Percentiles rank a stretch among this genome's conserved stretches.
phyloP scores from a whole-genome alignment of 2,888 invertebrate species.

The Acrobasis consociella region DNA sequence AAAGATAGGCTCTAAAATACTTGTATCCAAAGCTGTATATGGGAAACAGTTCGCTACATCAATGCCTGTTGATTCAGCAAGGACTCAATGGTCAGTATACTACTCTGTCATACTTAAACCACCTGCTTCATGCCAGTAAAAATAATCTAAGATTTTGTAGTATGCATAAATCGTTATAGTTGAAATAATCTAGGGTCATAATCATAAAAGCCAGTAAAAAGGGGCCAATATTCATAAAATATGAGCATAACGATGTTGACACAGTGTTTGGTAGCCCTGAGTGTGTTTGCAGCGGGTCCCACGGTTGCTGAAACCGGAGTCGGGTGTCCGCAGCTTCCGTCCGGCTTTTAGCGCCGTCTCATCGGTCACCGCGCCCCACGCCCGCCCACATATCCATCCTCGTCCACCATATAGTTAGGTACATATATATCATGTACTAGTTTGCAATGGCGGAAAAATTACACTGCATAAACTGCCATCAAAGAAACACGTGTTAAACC shows the following conservation, averaged over 20 bases:
- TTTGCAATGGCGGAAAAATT: neutral
- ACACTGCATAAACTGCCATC: slow-evolving; percentile 3
- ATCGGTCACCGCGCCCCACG: slow-evolving; percentile 61
- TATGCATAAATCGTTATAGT: neutral
- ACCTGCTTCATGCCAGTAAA: too few species aligned
- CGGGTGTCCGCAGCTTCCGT: slow-evolving; percentile 78
- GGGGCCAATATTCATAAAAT: neutral
- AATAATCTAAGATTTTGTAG: too few species aligned
- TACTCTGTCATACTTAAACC: too few species aligned
- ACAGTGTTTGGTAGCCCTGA: slow-evolving; percentile 54
- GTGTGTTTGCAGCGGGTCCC: slow-evolving; percentile 70
- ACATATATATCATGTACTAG: slow-evolving; percentile 34
- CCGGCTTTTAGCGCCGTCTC: slow-evolving; percentile 80
- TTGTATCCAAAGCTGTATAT: too few species aligned
- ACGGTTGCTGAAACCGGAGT: slow-evolving; percentile 77
- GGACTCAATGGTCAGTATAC: too few species aligned
- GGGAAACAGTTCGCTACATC: too few species aligned
- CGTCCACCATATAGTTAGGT: slow-evolving; percentile 36
- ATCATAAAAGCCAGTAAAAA: neutral
- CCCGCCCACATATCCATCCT: slow-evolving; percentile 49
- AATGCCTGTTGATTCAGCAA: too few species aligned
- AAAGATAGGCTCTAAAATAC: too few species aligned
- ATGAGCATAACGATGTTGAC: slow-evolving; percentile 1
- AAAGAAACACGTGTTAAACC: slow-evolving; percentile 43
- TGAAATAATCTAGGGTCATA: neutral